phyloP scores from a whole-genome alignment of 2,113 vertebrate species.

The Falco punctatus region DNA sequence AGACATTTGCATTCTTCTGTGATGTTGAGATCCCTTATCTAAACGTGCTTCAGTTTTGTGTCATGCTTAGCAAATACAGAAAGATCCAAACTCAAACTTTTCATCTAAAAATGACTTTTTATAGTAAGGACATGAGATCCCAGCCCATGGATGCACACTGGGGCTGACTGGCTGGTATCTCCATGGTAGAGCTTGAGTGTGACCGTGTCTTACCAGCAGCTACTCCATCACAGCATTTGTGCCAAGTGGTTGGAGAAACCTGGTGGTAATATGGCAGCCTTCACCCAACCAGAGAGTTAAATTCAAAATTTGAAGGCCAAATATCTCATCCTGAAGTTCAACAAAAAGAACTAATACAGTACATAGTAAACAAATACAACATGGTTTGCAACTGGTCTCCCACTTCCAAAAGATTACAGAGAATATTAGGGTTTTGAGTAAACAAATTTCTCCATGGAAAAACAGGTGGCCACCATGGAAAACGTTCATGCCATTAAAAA shows the following conservation, averaged over 20 bases:
- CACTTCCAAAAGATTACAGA: not conserved
- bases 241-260: not conserved
- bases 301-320: not conserved
- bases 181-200: not conserved
- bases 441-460: conserved; percentile 18
- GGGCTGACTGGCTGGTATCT: not conserved
- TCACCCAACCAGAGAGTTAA: not conserved
- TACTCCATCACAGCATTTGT: not conserved
- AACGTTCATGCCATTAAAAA: not conserved
- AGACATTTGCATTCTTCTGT: not conserved
- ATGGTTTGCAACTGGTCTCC: not conserved
- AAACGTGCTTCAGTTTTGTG: not conserved
- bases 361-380: not conserved
- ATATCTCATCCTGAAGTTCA: not conserved
- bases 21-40: not conserved
- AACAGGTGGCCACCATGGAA: not conserved
- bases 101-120: not conserved
- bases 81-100: not conserved
- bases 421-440: not conserved
- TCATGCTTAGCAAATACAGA: not conserved
- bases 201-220: not conserved
- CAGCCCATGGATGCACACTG: too few species aligned
- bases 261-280: not conserved
- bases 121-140: not conserved
- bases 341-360: not conserved